Evolutionary conservation across 2,797 vertebrate species (phyloP).

Genomic region (Danio jaintianensis): DNA sequence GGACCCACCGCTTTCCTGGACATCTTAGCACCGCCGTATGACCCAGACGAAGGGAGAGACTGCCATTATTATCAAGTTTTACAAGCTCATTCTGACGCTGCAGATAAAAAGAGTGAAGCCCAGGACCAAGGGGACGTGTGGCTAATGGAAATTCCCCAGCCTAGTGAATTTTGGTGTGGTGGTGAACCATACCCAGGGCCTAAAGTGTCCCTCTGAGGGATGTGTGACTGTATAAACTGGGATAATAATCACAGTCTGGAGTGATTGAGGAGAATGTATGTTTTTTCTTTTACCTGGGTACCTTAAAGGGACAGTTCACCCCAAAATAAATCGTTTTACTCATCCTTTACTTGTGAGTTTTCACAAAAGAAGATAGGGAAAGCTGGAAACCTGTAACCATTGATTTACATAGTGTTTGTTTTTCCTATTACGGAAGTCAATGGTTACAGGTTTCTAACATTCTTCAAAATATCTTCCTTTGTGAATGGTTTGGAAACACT

Average conservation of each 20-base stretch:
- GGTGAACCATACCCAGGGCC: conserved; percentile 92
- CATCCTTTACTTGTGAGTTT: no score
- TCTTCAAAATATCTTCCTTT: no score
- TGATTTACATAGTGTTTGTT: no score
- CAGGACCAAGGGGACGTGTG: conserved; percentile 81
- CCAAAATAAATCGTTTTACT: no score
- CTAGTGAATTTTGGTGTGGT: conserved; percentile 92
- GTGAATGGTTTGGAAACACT: no score
- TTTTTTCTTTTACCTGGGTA: background rate
- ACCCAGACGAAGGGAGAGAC: conserved; percentile 91
- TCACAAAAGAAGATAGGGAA: no score
- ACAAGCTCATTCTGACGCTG: conserved; percentile 63
- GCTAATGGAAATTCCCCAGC: conserved; percentile 90
- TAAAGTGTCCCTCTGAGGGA: conserved; percentile 82
- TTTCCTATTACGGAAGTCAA: no score
- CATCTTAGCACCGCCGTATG: conserved; percentile 94
- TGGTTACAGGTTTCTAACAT: no score
- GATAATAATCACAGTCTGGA: no score
- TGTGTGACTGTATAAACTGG: background rate
- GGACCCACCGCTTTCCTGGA: conserved; percentile 95
- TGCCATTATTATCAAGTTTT: conserved; percentile 91
- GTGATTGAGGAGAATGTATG: background rate
- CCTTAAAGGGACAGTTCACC: no score
- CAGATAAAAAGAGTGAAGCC: conserved; percentile 57
- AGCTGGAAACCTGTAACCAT: no score